These are phyloP conservation scores for Aurelia coerulea DNA, from an alignment of 30 jellyfish, hydroid and myxozoan genomes.

Conservation along the genomic window DNA sequence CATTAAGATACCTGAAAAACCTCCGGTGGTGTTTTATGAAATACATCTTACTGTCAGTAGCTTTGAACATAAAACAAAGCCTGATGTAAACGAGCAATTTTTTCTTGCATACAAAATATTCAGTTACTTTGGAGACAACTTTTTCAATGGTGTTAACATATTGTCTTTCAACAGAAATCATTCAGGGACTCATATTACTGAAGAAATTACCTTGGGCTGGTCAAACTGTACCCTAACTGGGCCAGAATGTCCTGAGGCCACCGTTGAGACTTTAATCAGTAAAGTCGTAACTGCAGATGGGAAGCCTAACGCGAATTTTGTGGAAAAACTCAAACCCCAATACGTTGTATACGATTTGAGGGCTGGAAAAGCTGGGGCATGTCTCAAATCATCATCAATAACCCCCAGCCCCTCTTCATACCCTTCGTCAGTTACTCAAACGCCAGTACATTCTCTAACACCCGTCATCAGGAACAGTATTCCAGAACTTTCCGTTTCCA, in stretches of 20 bases:
- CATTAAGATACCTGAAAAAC: constrained; percentile 61
- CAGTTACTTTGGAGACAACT: constrained; percentile 62
- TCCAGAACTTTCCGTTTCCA: constrained; percentile 60
- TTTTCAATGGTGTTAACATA: constrained; percentile 43
- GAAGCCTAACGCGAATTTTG: constrained; percentile 53
- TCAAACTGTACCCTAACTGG: constrained; percentile 82
- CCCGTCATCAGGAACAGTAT: constrained; percentile 49
- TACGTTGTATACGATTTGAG: constrained; percentile 45
- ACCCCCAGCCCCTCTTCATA: too few relatives aligned
- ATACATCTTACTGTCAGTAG: constrained; percentile 64
- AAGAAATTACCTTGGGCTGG: constrained; percentile 81
- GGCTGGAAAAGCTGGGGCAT: constrained; percentile 48
- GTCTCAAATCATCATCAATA: constrained; percentile 10
- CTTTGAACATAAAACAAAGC: constrained; percentile 50
- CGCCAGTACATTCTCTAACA: constrained; percentile 27
- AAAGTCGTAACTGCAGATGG: constrained; percentile 67
- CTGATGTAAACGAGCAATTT: constrained; percentile 75
- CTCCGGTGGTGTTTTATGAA: constrained; percentile 65
- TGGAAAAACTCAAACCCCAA: constrained; percentile 69
- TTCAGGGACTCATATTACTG: constrained; percentile 18
- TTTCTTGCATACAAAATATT: constrained; percentile 63
- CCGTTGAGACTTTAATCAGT: constrained; percentile 43
- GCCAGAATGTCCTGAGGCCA: constrained; percentile 58
- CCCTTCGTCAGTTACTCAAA: not conserved
- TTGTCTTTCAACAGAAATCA: constrained; percentile 47